Base-by-base conservation (phyloP, 2,113 vertebrate species). In the Tychaedon coryphoeus region DNA sequence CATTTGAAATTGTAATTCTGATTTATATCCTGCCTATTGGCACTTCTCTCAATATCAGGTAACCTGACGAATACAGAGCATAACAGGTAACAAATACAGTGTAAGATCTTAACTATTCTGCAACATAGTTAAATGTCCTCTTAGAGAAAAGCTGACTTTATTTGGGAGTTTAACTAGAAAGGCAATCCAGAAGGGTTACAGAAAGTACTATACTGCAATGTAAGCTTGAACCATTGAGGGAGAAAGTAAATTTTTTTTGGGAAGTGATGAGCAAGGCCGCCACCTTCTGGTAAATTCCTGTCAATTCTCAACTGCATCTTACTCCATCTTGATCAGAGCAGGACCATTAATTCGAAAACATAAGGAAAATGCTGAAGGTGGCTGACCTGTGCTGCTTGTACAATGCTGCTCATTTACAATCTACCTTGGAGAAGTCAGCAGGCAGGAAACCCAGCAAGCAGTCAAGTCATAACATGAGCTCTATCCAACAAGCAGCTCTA, bases 271-370 rank as follows among this genome's bases (percentile, higher is more conserved):
- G 71, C 92, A 96, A 97, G 93, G 74, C 70, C 53, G 96, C 95
- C 97, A 96, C 73, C 96, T 96, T 76, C 96, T 95, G 97, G 96
- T 78, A 71, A 77, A 92, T 15, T 38, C 20, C 2, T 13, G 60
- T 12, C 67, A 42, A 3, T 28, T 72, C 50, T 64, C 64, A 67
- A 18, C 28, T 18, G 7, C 0, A 14, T n/a, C 23, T 23, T 26
- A 69, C 34, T 28, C 56, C 34, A 14, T 38, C 36, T 43, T 57
- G 42, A 43, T 60, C 22, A 81, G 14, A 78, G 77, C 25, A 20
- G 29, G 20, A 74, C 29, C 16, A 43, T 31, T n/a, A 0, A 71
- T 20, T 77, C 64, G 34, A 31, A 70, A 18, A 43, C 0, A 1
- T 12, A 70, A 69, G 54, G n/a, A 40, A 60, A 82, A 53, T 14